Evolutionary conservation across 2,113 vertebrate genomes (phyloP).

Genomic region (Thunnus thynnus): DNA sequence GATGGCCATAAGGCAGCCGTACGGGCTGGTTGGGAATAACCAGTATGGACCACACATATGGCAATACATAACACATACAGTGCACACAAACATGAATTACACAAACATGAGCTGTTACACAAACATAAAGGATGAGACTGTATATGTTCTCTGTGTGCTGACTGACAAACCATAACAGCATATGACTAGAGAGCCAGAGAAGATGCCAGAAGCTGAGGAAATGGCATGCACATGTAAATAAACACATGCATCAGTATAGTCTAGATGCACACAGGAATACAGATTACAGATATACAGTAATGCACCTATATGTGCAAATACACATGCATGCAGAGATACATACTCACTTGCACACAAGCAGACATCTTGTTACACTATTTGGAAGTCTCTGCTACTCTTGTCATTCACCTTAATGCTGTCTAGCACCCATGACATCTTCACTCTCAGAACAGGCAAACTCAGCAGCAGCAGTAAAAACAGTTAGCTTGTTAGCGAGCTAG

Average conservation of each 20-base stretch:
- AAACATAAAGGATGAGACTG: slow-evolving; percentile 22
- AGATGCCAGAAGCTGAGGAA: slow-evolving; percentile 6
- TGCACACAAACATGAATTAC: slow-evolving; percentile 40
- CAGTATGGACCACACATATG: slow-evolving; percentile 65
- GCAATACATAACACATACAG: slow-evolving; percentile 40
- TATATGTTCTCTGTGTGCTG: slow-evolving; percentile 4
- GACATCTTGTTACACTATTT: not conserved
- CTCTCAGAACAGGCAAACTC: slow-evolving; percentile 28
- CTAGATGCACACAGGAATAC: not conserved
- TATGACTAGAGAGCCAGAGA: slow-evolving; percentile 9
- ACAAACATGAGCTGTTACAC: slow-evolving; percentile 25
- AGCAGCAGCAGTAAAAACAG: slow-evolving; percentile 18
- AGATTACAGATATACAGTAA: not conserved
- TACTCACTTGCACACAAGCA: not conserved
- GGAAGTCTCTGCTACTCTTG: not conserved
- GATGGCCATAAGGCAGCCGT: slow-evolving; percentile 40
- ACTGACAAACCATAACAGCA: slow-evolving; percentile 40
- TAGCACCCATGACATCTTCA: slow-evolving; percentile 15
- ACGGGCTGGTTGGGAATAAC: slow-evolving; percentile 48
- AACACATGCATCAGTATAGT: not conserved
- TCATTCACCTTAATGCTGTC: slow-evolving; percentile 28
- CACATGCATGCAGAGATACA: not conserved
- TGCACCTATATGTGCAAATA: not conserved
- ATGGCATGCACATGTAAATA: not conserved
- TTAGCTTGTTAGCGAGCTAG: slow-evolving; percentile 26